phyloP scores from a whole-genome alignment of 2,797 vertebrate species.

The Remorina albescens region DNA sequence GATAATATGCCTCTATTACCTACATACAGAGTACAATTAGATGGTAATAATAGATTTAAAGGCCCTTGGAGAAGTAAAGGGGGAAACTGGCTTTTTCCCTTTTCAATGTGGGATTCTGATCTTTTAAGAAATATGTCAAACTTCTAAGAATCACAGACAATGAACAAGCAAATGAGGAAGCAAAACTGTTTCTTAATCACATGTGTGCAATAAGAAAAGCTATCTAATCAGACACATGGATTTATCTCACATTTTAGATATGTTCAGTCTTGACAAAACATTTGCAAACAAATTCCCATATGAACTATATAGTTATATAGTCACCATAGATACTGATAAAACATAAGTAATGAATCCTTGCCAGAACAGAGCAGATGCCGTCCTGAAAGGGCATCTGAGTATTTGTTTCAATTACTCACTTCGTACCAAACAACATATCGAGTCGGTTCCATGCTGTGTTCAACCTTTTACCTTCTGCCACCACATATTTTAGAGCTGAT shows the following conservation, averaged over 20 bases:
- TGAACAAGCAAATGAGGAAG: too few species aligned
- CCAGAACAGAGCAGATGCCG: conserved; percentile 55
- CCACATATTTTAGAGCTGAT: conserved; percentile 57
- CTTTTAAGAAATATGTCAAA: too few species aligned
- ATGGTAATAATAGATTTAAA: not conserved
- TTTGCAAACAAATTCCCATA: too few species aligned
- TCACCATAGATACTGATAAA: conserved; percentile 27
- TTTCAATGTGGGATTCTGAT: not conserved
- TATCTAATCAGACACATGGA: too few species aligned
- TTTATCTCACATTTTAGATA: too few species aligned
- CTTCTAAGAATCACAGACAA: too few species aligned
- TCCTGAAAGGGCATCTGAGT: conserved; percentile 52
- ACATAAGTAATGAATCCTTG: conserved; percentile 30
- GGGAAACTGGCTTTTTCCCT: not conserved
- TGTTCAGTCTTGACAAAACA: not conserved
- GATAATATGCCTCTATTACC: not conserved
- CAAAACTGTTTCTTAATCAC: too few species aligned
- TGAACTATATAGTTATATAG: not conserved
- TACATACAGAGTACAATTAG: not conserved
- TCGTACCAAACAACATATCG: conserved; percentile 53
- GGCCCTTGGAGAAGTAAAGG: not conserved
- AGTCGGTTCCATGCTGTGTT: conserved; percentile 44
- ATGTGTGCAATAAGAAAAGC: too few species aligned
- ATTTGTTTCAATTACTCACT: conserved; percentile 42
- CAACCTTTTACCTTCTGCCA: conserved; percentile 67